A percentile compares a stretch with the other conserved stretches of the same genome.
These are phyloP conservation scores for Indicator indicator DNA, from an alignment of 2,113 vertebrate species.

Conservation along the genomic window DNA sequence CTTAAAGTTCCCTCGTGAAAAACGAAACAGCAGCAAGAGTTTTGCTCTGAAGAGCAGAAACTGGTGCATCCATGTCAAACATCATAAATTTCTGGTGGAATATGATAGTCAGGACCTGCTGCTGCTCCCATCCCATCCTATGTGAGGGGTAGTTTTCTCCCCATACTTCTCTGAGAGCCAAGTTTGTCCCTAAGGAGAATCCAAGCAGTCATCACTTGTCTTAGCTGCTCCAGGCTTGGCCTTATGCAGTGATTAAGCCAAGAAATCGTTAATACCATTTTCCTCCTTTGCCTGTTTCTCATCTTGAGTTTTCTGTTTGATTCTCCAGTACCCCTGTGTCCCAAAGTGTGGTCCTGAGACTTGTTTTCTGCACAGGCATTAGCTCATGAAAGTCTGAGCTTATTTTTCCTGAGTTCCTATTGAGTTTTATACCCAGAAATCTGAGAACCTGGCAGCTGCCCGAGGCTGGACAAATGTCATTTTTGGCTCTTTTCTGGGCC, in stretches of 20 bases:
- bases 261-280: constrained; percentile 26
- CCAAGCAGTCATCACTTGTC: not conserved
- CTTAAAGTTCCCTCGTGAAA: not conserved
- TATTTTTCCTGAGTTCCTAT: not conserved
- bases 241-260: not conserved
- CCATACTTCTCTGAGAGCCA: not conserved
- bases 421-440: not conserved
- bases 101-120: not conserved
- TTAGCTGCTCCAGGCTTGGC: constrained; percentile 14
- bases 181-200: constrained; percentile 3
- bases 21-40: not conserved
- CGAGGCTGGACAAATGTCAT: not conserved
- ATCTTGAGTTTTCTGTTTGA: not conserved
- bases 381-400: not conserved
- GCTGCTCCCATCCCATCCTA: not conserved
- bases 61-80: not conserved
- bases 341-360: not conserved
- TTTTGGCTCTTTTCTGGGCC: not conserved
- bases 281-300: constrained; percentile 16
- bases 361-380: not conserved
- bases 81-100: not conserved
- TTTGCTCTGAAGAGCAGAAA: not conserved
- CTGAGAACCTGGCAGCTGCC: not conserved
- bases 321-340: not conserved
- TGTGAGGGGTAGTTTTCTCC: not conserved